Base-by-base conservation (phyloP, 2,888 invertebrate genomes). In the Sicus ferrugineus region DNA sequence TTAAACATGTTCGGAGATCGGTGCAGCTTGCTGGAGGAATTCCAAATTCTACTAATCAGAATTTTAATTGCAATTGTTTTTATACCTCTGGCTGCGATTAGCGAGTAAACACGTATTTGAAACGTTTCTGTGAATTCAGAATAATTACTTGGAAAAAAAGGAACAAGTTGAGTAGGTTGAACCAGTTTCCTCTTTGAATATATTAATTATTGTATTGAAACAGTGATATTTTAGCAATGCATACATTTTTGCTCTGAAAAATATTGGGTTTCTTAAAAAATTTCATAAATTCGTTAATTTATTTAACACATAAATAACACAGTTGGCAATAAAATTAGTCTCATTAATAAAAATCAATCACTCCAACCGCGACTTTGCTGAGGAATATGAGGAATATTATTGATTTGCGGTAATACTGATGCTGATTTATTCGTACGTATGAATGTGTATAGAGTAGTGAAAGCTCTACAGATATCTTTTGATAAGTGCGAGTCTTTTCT, bases 1-100 rank as follows among this genome's bases (percentile, higher is more conserved):
- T 77, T 79, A 16, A 74, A 73, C 80, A 80, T 80, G 54, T 54
- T 68, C 30, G 72, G 71, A n/a, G n/a, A 68, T 54, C 70, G 34
- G 31, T 38, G 31, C 21, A 9, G 42, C 6, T 61, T 61, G 38
- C 2, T 2, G 38, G 42, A 46, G 5, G 23, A 46, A 50, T 11
- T n/a, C 61, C 1, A 54, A 38, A 21, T 46, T 30, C 62, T 46
- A 68, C 68, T 71, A 65, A 52, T 68, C 16, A 26, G 19, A 26
- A 16, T 31, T 31, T 38, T 31, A 30, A 42, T 26, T 16, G 63
- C 54, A 52, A 42, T 59, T 50, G 65, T 30, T 65, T 71, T 71
- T 71, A 71, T 71, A 71, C 46, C 28, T 16, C 42, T 42, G n/a
- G n/a, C 26, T 52, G 14, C 26, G 23, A 52, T 23, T 23, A 26